Percentiles rank a stretch among this genome's conserved stretches.
Evolutionary conservation across 2,888 invertebrate species (phyloP).

Genomic region (Euplagia quadripunctaria): DNA sequence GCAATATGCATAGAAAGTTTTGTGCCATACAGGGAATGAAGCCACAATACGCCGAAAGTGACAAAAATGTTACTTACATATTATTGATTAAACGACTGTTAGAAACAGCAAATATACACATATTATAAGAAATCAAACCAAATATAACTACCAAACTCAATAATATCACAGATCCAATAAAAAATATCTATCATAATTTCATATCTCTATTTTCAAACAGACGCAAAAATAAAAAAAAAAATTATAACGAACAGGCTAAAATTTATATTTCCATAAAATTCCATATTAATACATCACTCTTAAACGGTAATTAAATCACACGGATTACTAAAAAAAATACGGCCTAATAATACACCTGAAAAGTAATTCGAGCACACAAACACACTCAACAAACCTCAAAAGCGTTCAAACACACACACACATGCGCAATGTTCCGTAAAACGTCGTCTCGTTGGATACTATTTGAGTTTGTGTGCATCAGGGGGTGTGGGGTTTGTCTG

Average conservation of each 20-base stretch:
- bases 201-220: not conserved
- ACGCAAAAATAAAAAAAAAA: not conserved
- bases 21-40: too few relatives aligned
- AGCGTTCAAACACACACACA: not conserved
- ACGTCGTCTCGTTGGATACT: not conserved
- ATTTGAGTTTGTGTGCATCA: conserved; percentile 23
- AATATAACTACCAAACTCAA: too few relatives aligned
- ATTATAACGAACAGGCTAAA: not conserved
- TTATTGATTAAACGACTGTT: too few relatives aligned
- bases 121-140: not conserved
- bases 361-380: conserved; percentile 25
- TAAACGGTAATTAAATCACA: conserved; percentile 25
- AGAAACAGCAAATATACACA: too few relatives aligned
- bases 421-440: not conserved
- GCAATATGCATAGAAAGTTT: too few relatives aligned
- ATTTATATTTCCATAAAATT: not conserved
- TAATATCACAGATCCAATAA: not conserved
- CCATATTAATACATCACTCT: conserved; percentile 2
- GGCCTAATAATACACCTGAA: conserved; percentile 39
- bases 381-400: conserved; percentile 14
- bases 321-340: conserved; percentile 31
- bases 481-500: conserved; percentile 54
- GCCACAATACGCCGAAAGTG: too few relatives aligned
- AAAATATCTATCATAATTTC: not conserved
- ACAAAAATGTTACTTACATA: too few relatives aligned